Base-by-base conservation (phyloP, 2,113 vertebrate species). In the Psephotus haematonotus region DNA sequence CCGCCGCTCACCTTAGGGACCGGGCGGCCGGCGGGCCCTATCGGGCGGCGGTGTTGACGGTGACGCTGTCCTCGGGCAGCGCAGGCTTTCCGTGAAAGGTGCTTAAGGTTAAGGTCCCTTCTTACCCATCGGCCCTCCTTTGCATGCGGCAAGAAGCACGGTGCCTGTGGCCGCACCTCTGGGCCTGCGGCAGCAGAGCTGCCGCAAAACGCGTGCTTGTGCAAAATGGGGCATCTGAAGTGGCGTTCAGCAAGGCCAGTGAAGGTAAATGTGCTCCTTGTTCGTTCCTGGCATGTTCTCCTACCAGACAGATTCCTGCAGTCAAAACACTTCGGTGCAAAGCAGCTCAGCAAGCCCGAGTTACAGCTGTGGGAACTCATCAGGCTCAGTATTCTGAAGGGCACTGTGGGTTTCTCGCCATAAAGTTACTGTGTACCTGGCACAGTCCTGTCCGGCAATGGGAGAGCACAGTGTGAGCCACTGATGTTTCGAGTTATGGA, bases 61-160 rank as follows among this genome's bases (percentile, higher is more conserved):
- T 5, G 11, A 2, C 0, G 3, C 24, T 3, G 46, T 6, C 29
- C 29, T 9, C 24, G 10, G 59, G 59, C n/a, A 60, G n/a, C 6
- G 6, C n/a, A 55, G 53, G 29, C 7, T 55, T 55, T 55, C 53
- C 12, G 7, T 3, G 24, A 33, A 9, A 1, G 2, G 23, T 0
- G 16, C 57, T 25, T 14, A 22, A 6, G 50, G 31, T 35, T 3
- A 5, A 24, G 50, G 59, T 31, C 25, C 13, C 43, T 15, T 33
- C 37, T 62, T 24, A 6, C 29, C 29, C 8, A 2, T 4, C 9
- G 1, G 39, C 29, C 24, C 12, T 17, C 6, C 23, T 46, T 18
- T 19, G 17, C 2, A 0, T 2, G 25, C 10, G 3, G 9, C 5
- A 10, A 3, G 15, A 62, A 16, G 33, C 17, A 1, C 7, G 6